A percentile compares a stretch with the other conserved stretches of the same genome.
Evolutionary conservation across 2,888 invertebrate genomes (phyloP).

Genomic region (Doris montereyensis): DNA sequence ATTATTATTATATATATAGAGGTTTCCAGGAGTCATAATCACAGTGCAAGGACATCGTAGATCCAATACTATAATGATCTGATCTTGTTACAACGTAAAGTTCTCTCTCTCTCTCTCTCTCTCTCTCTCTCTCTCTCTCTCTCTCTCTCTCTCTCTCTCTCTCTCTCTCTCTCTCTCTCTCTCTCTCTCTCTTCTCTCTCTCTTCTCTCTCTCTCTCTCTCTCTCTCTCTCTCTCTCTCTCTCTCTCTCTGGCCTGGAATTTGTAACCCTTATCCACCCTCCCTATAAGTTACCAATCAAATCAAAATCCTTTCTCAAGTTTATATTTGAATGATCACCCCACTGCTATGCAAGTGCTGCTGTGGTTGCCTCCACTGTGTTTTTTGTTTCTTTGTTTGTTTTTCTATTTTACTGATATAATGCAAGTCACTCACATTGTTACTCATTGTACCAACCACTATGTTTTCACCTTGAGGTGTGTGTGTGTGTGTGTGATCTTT

Average conservation of each 20-base stretch:
- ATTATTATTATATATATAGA: no score
- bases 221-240: background rate
- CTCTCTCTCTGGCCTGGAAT: background rate
- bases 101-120: background rate
- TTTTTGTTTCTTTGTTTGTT: constrained; percentile 1
- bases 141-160: constrained; percentile 2
- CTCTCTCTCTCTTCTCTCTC: background rate
- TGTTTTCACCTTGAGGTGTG: no score
- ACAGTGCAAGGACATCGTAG: constrained; percentile 17
- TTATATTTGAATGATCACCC: no score
- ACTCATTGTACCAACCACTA: no score
- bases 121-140: constrained; percentile 1
- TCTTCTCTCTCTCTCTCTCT: constrained; percentile 1
- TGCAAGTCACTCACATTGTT: no score
- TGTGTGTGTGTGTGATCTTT: no score
- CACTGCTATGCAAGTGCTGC: no score
- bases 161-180: no score
- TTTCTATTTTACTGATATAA: background rate
- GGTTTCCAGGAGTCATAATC: constrained; percentile 35
- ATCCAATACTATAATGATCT: constrained; percentile 65
- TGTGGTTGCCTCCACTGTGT: no score
- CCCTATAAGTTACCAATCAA: no score
- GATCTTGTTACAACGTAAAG: constrained; percentile 75
- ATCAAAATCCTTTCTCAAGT: no score
- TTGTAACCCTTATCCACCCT: background rate